Percentiles rank a stretch among this genome's conserved stretches.
phyloP scores from a whole-genome alignment of 2,888 invertebrate genomes.

The Harpalus rufipes region DNA sequence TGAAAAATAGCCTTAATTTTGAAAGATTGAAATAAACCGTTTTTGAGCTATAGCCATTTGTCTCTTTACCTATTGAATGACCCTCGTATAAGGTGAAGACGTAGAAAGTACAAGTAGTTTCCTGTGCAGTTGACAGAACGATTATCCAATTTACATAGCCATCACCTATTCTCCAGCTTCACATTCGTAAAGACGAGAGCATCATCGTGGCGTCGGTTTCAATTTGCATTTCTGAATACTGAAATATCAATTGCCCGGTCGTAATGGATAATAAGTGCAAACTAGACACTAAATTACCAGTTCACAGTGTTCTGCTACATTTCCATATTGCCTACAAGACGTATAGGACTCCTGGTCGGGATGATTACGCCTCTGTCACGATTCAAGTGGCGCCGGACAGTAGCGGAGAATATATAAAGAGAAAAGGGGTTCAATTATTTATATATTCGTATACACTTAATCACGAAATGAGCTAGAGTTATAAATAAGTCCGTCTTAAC shows the following conservation, averaged over 20 bases:
- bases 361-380: not conserved
- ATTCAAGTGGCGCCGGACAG: constrained; percentile 16
- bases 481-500: too few relatives aligned
- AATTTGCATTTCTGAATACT: constrained; percentile 32
- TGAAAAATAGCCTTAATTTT: too few relatives aligned
- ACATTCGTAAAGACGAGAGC: not conserved
- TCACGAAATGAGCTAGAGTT: too few relatives aligned
- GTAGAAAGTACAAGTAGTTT: too few relatives aligned
- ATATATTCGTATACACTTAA: too few relatives aligned
- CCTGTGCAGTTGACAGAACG: not conserved
- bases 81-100: too few relatives aligned
- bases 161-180: not conserved
- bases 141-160: constrained; percentile 19
- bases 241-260: constrained; percentile 18
- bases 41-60: too few relatives aligned
- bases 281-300: constrained; percentile 23
- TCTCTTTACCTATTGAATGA: too few relatives aligned
- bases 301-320: constrained; percentile 16
- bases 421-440: too few relatives aligned
- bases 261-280: constrained; percentile 28
- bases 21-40: too few relatives aligned
- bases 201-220: constrained; percentile 18
- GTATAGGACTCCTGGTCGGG: not conserved
- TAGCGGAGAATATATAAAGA: not conserved
- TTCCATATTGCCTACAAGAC: constrained; percentile 33